Percentiles rank a stretch among this genome's conserved stretches.
Conservation (phyloP, 2,113 vertebrate species). For the Alligator sinensis region DNA sequence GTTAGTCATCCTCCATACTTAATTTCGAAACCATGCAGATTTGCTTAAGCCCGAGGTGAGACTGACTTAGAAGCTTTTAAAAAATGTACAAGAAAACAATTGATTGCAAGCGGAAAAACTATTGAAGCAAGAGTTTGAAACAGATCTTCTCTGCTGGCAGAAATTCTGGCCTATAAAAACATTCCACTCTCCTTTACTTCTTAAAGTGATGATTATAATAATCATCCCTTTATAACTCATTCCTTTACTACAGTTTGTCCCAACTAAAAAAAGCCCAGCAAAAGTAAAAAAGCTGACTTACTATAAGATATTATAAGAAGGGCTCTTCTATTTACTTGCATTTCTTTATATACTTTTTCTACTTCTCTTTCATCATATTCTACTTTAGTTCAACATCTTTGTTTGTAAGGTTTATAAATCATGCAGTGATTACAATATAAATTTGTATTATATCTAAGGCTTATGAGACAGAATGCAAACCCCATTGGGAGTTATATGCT, state of each 20-base stretch:
- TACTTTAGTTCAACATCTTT: not conserved
- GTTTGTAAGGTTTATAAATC: not conserved
- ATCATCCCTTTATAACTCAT: rapidly evolving
- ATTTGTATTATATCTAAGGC: not conserved
- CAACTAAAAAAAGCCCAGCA: not conserved
- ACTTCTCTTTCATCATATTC: not conserved
- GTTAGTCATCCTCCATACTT: not conserved
- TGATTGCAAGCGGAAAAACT: not conserved
- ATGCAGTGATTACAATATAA: not conserved
- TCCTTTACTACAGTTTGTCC: not conserved
- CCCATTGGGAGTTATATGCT: not conserved
- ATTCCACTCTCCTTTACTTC: not conserved
- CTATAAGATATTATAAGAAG: not conserved
- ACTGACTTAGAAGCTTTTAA: not conserved
- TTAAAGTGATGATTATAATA: not conserved
- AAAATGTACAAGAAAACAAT: not conserved
- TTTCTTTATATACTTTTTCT: not conserved
- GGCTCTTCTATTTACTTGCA: not conserved
- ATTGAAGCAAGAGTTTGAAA: not conserved
- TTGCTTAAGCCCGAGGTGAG: rapidly evolving
- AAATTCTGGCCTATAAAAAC: not conserved
- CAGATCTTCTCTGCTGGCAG: not conserved
- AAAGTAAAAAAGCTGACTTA: not conserved
- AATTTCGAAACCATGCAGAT: not conserved
- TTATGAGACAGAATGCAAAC: slow-evolving; percentile 8